Evolutionary conservation across 2,797 vertebrate genomes (phyloP).

Genomic region (Dryobates pubescens): DNA sequence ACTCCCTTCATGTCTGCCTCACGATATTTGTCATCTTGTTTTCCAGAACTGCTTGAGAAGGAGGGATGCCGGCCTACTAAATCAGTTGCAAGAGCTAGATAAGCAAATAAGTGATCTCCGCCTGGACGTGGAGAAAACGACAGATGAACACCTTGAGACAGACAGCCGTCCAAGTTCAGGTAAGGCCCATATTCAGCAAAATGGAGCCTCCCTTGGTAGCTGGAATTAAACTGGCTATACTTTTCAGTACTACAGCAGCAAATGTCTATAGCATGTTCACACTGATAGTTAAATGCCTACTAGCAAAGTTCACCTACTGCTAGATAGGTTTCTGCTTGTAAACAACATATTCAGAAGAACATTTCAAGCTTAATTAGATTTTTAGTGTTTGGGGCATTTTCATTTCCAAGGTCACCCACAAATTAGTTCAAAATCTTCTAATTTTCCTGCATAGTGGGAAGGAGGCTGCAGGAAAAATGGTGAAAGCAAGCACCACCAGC

Average conservation of each 20-base stretch:
- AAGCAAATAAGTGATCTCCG: slow-evolving; percentile 92
- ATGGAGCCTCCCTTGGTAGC: background rate
- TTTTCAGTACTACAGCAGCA: background rate
- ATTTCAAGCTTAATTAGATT: slow-evolving; percentile 1
- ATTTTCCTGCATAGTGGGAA: background rate
- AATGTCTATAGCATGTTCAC: background rate
- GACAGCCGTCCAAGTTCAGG: slow-evolving; percentile 97
- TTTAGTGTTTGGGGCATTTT: background rate
- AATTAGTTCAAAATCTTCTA: background rate
- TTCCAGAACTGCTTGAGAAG: slow-evolving; percentile 89
- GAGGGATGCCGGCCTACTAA: slow-evolving; percentile 88
- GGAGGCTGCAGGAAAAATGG: background rate
- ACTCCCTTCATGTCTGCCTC: background rate
- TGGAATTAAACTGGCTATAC: background rate
- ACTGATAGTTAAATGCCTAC: background rate
- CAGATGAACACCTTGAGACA: slow-evolving; percentile 86
- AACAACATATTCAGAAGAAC: background rate
- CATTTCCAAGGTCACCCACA: background rate
- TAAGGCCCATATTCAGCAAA: slow-evolving; percentile 45
- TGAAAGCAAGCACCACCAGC: background rate
- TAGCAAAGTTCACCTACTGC: background rate
- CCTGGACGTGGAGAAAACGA: slow-evolving; percentile 85
- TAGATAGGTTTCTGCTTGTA: background rate
- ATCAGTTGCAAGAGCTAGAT: slow-evolving; percentile 92
- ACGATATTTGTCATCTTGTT: slow-evolving; percentile 10